Evolutionary conservation across 2,797 vertebrate genomes (phyloP).

Genomic region (Scyliorhinus canicula): DNA sequence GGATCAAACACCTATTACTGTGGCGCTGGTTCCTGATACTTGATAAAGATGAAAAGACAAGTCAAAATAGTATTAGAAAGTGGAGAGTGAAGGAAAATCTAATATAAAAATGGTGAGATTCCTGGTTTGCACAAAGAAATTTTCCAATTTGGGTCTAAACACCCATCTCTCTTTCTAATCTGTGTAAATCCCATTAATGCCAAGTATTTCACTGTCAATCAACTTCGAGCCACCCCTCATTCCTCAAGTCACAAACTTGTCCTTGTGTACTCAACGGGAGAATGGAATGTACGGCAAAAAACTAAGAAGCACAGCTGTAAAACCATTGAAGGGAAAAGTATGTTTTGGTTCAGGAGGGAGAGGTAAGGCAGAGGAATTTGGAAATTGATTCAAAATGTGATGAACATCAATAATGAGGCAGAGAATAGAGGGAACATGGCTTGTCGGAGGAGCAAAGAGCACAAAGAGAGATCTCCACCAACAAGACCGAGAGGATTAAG

Average conservation of each 20-base stretch:
- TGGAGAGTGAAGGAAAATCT: background rate
- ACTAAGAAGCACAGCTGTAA: background rate
- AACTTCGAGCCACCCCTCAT: background rate
- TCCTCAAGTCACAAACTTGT: background rate
- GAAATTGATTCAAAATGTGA: background rate
- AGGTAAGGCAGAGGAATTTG: background rate
- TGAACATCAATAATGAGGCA: background rate
- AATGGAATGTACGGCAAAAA: background rate
- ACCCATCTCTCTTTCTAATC: background rate
- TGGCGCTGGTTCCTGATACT: background rate
- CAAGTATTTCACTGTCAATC: background rate
- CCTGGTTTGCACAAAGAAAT: background rate
- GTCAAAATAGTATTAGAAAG: background rate
- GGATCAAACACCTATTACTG: background rate
- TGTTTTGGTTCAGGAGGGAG: background rate
- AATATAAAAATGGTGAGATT: background rate
- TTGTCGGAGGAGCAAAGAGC: background rate
- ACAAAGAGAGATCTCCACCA: background rate
- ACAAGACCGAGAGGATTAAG: background rate
- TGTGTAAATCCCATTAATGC: background rate
- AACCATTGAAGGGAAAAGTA: background rate
- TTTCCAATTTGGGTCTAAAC: background rate
- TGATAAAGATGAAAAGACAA: background rate
- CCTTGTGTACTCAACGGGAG: background rate
- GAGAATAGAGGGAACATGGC: too few species aligned